These are phyloP conservation scores for Pocillopora grandis DNA, from an alignment of 92 coral and sea anemone species.

Conservation along the genomic window DNA sequence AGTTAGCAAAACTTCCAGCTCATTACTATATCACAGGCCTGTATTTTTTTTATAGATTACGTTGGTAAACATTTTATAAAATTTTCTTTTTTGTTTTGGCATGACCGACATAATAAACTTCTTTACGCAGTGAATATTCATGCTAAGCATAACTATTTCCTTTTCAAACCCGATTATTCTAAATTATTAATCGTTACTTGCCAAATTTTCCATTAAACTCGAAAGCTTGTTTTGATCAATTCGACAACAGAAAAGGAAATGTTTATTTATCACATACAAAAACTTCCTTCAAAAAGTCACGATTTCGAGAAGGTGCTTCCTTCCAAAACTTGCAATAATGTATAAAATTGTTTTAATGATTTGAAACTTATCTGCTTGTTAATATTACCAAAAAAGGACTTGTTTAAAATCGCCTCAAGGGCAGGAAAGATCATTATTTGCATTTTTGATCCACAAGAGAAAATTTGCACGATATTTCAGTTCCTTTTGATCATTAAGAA, in stretches of 20 bases:
- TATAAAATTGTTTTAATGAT: not conserved
- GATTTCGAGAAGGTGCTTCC: not conserved
- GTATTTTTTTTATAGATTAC: too few relatives aligned
- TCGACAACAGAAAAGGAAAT: not conserved
- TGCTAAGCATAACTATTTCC: not conserved
- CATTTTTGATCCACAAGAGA: not conserved
- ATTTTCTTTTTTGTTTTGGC: too few relatives aligned
- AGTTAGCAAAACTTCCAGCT: too few relatives aligned
- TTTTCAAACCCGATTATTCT: slow-evolving; percentile 3
- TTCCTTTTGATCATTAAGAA: not conserved
- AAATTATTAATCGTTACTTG: slow-evolving; percentile 15
- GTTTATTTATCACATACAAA: not conserved
- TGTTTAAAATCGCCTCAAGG: not conserved
- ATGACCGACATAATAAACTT: too few relatives aligned
- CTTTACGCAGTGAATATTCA: too few relatives aligned
- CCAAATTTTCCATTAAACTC: slow-evolving; percentile 4
- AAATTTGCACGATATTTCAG: slow-evolving; percentile 8
- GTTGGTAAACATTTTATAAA: too few relatives aligned
- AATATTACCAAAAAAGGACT: slow-evolving; percentile 3
- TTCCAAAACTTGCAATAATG: not conserved
- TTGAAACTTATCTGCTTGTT: not conserved
- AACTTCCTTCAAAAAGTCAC: not conserved
- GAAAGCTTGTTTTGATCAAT: not conserved
- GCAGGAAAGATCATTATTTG: not conserved
- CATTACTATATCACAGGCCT: too few relatives aligned